These are phyloP conservation scores for Oncorhynchus mykiss DNA, from an alignment of 2,113 vertebrate species.

Conservation along the genomic window DNA sequence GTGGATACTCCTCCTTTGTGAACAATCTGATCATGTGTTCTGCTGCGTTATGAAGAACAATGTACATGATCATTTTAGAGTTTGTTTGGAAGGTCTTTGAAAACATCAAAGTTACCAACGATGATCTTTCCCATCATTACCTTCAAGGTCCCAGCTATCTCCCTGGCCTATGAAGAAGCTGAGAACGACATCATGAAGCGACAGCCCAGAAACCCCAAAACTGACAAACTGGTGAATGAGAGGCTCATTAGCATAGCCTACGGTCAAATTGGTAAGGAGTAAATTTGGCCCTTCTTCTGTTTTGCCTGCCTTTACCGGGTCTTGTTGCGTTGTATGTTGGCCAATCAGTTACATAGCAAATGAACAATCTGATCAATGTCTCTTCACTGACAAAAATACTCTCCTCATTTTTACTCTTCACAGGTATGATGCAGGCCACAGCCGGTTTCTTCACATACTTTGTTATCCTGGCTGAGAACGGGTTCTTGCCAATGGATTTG, in stretches of 20 bases:
- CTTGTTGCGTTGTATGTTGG: no score
- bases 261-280: constrained; percentile 83
- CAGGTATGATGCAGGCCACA: constrained; percentile 91
- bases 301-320: no score
- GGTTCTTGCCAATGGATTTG: constrained; percentile 84
- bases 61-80: background rate
- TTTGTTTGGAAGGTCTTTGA: background rate
- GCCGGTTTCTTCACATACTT: constrained; percentile 96
- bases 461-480: constrained; percentile 94
- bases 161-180: constrained; percentile 89
- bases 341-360: no score
- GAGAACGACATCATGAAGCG: constrained; percentile 98
- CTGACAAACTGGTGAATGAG: constrained; percentile 92
- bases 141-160: constrained; percentile 89
- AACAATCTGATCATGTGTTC: background rate
- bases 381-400: background rate
- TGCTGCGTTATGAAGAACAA: background rate
- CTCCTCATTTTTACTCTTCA: background rate
- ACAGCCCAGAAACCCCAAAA: constrained; percentile 88
- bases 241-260: constrained; percentile 95
- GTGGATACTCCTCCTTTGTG: background rate
- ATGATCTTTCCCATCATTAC: background rate
- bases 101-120: background rate
- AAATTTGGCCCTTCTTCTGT: background rate
- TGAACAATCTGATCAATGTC: background rate